Evolutionary conservation across 2,113 vertebrate species (phyloP).

Genomic region (Syngnathoides biaculeatus): DNA sequence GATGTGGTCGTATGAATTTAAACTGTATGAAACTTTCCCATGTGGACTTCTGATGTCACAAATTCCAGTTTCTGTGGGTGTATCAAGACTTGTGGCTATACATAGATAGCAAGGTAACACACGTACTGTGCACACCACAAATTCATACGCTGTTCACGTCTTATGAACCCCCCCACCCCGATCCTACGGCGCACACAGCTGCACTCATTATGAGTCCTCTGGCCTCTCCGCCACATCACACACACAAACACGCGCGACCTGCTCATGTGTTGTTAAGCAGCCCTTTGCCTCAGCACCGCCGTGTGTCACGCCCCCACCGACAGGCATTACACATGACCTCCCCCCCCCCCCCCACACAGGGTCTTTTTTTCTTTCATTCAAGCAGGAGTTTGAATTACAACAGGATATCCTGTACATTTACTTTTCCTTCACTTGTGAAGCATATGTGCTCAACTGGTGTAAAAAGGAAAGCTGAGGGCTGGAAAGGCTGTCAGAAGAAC

Average conservation of each 20-base stretch:
- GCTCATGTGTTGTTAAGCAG: slow-evolving; percentile 35
- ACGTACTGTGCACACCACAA: slow-evolving; percentile 6
- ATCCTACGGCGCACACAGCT: slow-evolving; percentile 55
- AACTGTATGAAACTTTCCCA: neutral
- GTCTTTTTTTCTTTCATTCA: slow-evolving; percentile 49
- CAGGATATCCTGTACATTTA: slow-evolving; percentile 75
- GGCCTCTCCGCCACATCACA: slow-evolving; percentile 19
- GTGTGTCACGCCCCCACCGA: slow-evolving; percentile 48
- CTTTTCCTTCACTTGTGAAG: slow-evolving; percentile 65
- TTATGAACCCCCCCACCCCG: slow-evolving; percentile 39
- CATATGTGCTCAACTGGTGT: slow-evolving; percentile 63
- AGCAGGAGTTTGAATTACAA: slow-evolving; percentile 59
- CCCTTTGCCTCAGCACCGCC: slow-evolving; percentile 24
- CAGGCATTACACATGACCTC: slow-evolving; percentile 47
- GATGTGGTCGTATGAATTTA: too few relatives aligned
- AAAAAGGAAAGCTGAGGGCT: slow-evolving; percentile 30
- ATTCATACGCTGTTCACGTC: slow-evolving; percentile 28
- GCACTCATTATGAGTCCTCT: slow-evolving; percentile 62
- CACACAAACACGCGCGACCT: slow-evolving; percentile 19
- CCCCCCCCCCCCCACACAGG: slow-evolving; percentile 37
- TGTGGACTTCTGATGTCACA: neutral
- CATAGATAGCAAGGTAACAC: slow-evolving; percentile 11
- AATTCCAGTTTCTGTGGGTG: neutral
- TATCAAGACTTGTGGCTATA: neutral
- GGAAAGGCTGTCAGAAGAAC: slow-evolving; percentile 31